phyloP scores from a whole-genome alignment of 2,888 invertebrate genomes.

The Coelopa pilipes region DNA sequence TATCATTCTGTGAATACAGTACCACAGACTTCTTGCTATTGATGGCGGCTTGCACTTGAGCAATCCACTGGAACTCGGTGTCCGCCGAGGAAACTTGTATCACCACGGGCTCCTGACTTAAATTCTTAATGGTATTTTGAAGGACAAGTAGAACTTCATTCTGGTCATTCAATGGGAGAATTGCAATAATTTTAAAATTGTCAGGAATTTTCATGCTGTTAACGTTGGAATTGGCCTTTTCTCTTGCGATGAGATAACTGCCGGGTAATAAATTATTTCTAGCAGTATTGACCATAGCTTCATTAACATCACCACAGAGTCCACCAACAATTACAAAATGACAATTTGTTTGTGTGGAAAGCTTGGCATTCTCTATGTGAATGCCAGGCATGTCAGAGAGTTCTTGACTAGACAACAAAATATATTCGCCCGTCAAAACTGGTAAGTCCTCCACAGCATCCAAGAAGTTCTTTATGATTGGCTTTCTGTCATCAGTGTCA shows the following conservation, averaged over 20 bases:
- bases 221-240: constrained; percentile 69
- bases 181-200: constrained; percentile 54
- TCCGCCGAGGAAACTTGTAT: constrained; percentile 57
- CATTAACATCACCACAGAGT: constrained; percentile 48
- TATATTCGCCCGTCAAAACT: constrained; percentile 75
- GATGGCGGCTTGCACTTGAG: constrained; percentile 54
- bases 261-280: constrained; percentile 70
- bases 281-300: constrained; percentile 66
- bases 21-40: constrained; percentile 66
- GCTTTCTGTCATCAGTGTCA: constrained; percentile 68
- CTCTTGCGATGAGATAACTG: constrained; percentile 73
- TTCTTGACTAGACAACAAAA: constrained; percentile 66
- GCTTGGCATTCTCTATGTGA: constrained; percentile 73
- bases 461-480: constrained; percentile 70
- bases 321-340: constrained; percentile 58
- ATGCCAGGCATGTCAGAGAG: constrained; percentile 68
- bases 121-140: constrained; percentile 52
- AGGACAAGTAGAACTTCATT: constrained; percentile 61
- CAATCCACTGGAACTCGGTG: constrained; percentile 58
- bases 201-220: constrained; percentile 50
- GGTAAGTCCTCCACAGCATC: constrained; percentile 76
- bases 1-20: constrained; percentile 75
- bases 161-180: constrained; percentile 54
- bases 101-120: constrained; percentile 46
- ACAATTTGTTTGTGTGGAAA: constrained; percentile 64